phyloP scores from a whole-genome alignment of 2,888 invertebrate species.

The Melieria omissa region DNA sequence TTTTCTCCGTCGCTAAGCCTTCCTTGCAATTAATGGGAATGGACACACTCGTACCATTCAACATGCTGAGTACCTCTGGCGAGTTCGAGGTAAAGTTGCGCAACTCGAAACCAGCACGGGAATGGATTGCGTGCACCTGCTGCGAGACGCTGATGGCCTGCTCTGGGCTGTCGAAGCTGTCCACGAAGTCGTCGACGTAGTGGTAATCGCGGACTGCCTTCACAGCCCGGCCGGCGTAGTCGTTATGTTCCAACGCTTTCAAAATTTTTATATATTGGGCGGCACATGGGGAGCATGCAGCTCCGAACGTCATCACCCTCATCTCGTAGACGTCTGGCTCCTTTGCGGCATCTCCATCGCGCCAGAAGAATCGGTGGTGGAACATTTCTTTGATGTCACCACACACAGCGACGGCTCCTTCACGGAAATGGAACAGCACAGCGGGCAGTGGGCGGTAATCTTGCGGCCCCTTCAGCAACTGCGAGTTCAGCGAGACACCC shows the following conservation, averaged over 20 bases:
- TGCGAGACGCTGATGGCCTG: too few relatives aligned
- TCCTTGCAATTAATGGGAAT: too few relatives aligned
- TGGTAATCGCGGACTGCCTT: background rate
- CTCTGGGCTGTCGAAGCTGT: too few relatives aligned
- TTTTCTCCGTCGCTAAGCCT: background rate
- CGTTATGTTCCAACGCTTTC: conserved; percentile 34
- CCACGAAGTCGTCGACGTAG: too few relatives aligned
- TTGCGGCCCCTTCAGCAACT: conserved; percentile 21
- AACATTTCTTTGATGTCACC: conserved; percentile 29
- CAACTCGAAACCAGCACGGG: too few relatives aligned
- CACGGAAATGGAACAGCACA: conserved; percentile 20
- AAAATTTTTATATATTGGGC: conserved; percentile 40
- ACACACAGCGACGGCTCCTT: conserved; percentile 13
- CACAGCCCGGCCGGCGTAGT: background rate
- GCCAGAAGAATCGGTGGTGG: conserved; percentile 39
- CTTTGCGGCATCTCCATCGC: conserved; percentile 12
- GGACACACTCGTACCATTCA: too few relatives aligned
- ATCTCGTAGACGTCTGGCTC: conserved; percentile 40
- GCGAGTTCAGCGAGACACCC: conserved; percentile 30
- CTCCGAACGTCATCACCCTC: conserved; percentile 45
- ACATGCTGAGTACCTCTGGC: too few relatives aligned
- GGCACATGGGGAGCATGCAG: conserved; percentile 39
- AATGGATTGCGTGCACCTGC: too few relatives aligned
- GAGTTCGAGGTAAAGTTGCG: too few relatives aligned
- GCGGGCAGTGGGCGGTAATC: conserved; percentile 19